Percentiles rank a stretch among this genome's conserved stretches.
Conservation (phyloP, 2,797 vertebrate species). For the Ibycter americanus region DNA sequence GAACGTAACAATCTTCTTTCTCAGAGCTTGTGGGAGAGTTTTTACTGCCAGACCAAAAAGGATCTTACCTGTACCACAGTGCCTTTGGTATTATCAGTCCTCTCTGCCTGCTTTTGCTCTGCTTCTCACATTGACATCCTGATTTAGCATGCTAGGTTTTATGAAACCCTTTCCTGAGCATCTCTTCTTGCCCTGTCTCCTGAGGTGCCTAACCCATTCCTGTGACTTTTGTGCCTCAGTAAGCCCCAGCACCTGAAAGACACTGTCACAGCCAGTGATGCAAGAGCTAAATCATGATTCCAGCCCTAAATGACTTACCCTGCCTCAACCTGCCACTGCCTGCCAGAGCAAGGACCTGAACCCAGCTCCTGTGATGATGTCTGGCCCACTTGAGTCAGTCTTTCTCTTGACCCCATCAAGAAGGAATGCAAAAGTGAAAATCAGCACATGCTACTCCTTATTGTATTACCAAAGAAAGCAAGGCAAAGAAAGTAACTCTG, state of each 20-base stretch:
- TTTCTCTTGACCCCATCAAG: not conserved
- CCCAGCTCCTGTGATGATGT: not conserved
- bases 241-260: not conserved
- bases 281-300: not conserved
- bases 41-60: not conserved
- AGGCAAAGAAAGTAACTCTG: not conserved
- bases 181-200: not conserved
- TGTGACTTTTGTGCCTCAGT: not conserved
- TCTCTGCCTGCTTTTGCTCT: not conserved
- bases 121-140: too few species aligned
- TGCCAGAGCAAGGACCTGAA: not conserved
- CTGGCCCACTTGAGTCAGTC: accelerated
- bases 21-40: not conserved
- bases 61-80: not conserved
- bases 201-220: not conserved
- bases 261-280: too few species aligned
- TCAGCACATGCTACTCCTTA: not conserved
- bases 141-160: not conserved
- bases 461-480: not conserved
- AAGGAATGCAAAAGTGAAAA: not conserved
- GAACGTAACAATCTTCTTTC: not conserved
- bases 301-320: not conserved
- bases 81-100: not conserved
- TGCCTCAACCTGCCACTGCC: not conserved
- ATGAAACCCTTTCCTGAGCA: not conserved